Percentiles rank a stretch among this genome's conserved stretches.
Evolutionary conservation across 2,797 vertebrate species (phyloP).

Genomic region (Myoxocephalus aenaeus): DNA sequence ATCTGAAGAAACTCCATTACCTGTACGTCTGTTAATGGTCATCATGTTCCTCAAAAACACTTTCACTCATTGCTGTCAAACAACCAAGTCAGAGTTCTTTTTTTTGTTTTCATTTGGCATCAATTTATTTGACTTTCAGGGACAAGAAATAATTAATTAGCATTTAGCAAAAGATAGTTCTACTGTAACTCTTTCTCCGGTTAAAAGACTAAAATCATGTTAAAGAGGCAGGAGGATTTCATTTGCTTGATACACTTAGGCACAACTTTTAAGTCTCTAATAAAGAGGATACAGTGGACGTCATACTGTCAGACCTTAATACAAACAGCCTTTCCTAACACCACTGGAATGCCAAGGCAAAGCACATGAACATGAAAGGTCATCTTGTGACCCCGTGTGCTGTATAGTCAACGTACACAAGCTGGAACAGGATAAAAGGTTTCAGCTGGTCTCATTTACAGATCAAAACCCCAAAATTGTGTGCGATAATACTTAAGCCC

Average conservation of each 20-base stretch:
- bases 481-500: slow-evolving; percentile 62
- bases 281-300: slow-evolving; percentile 71
- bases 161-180: slow-evolving; percentile 80
- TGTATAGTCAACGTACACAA: slow-evolving; percentile 58
- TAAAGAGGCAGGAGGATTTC: slow-evolving; percentile 73
- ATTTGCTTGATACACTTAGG: slow-evolving; percentile 78
- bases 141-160: slow-evolving; percentile 73
- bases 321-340: slow-evolving; percentile 74
- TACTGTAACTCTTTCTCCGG: slow-evolving; percentile 73
- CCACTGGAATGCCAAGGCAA: slow-evolving; percentile 77
- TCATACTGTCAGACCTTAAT: slow-evolving; percentile 66
- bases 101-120: slow-evolving; percentile 75
- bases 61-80: slow-evolving; percentile 17
- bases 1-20: neutral
- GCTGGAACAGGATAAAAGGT: slow-evolving; percentile 53
- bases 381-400: slow-evolving; percentile 62
- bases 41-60: slow-evolving; percentile 4
- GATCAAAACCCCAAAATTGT: slow-evolving; percentile 23
- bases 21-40: neutral
- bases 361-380: slow-evolving; percentile 64
- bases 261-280: slow-evolving; percentile 80
- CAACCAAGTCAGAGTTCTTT: neutral
- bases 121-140: slow-evolving; percentile 78
- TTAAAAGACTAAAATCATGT: slow-evolving; percentile 80
- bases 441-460: slow-evolving; percentile 78